Percentiles rank a stretch among this genome's conserved stretches.
Evolutionary conservation across 1,140 invertebrate species (phyloP).

Genomic region (Ips nitidus): DNA sequence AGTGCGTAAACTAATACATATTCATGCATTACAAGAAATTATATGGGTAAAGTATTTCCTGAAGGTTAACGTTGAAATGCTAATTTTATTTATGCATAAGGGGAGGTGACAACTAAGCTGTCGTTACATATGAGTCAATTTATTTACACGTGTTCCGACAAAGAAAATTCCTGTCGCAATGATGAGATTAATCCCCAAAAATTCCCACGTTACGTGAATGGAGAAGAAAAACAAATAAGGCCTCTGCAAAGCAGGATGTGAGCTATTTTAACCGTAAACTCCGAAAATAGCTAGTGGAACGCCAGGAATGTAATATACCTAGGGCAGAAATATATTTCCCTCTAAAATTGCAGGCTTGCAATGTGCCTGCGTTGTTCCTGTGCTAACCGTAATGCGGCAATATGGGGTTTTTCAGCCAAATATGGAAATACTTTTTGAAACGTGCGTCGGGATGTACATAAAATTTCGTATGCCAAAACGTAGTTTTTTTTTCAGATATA

Average conservation of each 20-base stretch:
- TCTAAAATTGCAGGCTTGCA: slow-evolving; percentile 5
- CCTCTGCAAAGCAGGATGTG: not conserved
- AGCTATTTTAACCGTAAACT: slow-evolving; percentile 10
- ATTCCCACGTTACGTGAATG: slow-evolving; percentile 5
- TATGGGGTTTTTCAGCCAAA: too few relatives aligned
- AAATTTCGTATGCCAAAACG: too few relatives aligned
- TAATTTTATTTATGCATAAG: not conserved
- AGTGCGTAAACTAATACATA: slow-evolving; percentile 1
- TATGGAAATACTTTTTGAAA: too few relatives aligned
- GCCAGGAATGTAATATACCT: slow-evolving; percentile 9
- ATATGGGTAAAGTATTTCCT: not conserved
- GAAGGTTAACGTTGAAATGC: not conserved
- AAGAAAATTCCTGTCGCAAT: not conserved
- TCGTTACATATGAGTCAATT: not conserved
- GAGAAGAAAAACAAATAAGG: slow-evolving; percentile 3
- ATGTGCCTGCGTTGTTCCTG: not conserved
- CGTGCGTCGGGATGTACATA: too few relatives aligned
- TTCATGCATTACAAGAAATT: slow-evolving; percentile 2
- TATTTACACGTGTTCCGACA: not conserved
- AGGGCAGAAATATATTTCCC: slow-evolving; percentile 7
- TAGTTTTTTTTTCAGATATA: too few relatives aligned
- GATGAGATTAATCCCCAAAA: not conserved
- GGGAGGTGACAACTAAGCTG: not conserved
- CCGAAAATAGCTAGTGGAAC: slow-evolving; percentile 13
- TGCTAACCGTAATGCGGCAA: not conserved